Evolutionary conservation across 2,113 vertebrate species (phyloP).

Genomic region (Limnothrissa miodon): DNA sequence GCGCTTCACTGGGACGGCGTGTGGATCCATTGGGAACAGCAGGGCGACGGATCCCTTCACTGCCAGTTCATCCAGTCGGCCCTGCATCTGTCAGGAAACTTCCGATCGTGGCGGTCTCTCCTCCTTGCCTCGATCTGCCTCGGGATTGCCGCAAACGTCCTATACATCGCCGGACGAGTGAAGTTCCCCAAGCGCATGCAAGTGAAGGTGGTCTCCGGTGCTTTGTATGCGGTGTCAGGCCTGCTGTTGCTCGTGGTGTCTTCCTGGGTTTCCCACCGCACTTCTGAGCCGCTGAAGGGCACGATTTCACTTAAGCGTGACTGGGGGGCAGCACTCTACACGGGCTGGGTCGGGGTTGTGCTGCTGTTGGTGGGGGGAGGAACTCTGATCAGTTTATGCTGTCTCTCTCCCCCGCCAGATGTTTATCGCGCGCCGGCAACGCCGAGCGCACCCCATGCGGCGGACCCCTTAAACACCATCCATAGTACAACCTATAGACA

Average conservation of each 20-base stretch:
- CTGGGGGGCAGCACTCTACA: slow-evolving; percentile 82
- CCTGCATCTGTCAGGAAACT: slow-evolving; percentile 76
- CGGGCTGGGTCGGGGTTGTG: slow-evolving; percentile 77
- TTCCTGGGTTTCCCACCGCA: slow-evolving; percentile 80
- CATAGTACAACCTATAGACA: slow-evolving; percentile 60
- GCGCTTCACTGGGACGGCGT: slow-evolving; percentile 87
- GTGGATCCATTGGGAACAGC: slow-evolving; percentile 87
- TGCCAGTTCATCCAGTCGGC: slow-evolving; percentile 86
- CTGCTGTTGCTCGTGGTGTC: slow-evolving; percentile 74
- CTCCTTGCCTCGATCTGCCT: slow-evolving; percentile 71
- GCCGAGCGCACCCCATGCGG: slow-evolving; percentile 31
- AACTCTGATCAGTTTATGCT: slow-evolving; percentile 67
- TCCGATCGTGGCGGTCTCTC: slow-evolving; percentile 79
- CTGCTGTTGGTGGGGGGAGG: slow-evolving; percentile 70
- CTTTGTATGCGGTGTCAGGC: slow-evolving; percentile 73
- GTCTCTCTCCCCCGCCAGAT: slow-evolving; percentile 23
- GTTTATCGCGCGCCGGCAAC: neutral
- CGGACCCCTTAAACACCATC: slow-evolving; percentile 60
- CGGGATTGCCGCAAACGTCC: slow-evolving; percentile 65
- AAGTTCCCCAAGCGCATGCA: slow-evolving; percentile 65
- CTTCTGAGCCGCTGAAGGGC: slow-evolving; percentile 77
- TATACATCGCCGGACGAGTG: slow-evolving; percentile 65
- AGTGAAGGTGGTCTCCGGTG: slow-evolving; percentile 69
- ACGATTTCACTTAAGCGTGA: slow-evolving; percentile 69
- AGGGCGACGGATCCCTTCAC: slow-evolving; percentile 80